Evolutionary conservation across 2,797 vertebrate species (phyloP).

Genomic region (Cuniculus paca): DNA sequence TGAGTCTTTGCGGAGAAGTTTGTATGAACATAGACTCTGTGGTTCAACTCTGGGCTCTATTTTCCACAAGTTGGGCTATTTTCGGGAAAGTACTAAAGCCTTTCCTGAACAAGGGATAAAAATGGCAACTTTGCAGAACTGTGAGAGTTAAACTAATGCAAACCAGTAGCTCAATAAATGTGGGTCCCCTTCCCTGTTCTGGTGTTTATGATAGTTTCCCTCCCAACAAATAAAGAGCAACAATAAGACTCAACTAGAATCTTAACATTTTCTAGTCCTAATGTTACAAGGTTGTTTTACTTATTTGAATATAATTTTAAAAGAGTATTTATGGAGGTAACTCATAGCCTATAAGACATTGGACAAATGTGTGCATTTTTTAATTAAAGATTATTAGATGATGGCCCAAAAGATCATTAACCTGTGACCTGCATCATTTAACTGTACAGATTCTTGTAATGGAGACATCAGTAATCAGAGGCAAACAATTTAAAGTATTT

Average conservation of each 20-base stretch:
- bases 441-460: background rate
- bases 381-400: background rate
- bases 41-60: background rate
- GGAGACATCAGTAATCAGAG: background rate
- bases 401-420: background rate
- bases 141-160: background rate
- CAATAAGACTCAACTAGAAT: background rate
- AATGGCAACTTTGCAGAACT: background rate
- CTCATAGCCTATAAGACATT: background rate
- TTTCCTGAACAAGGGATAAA: background rate
- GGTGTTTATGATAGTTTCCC: background rate
- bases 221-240: background rate
- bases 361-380: background rate
- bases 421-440: background rate
- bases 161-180: background rate
- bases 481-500: background rate
- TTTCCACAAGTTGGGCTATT: background rate
- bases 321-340: background rate
- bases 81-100: background rate
- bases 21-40: background rate
- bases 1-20: background rate
- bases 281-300: background rate
- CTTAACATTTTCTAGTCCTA: background rate
- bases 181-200: too few species aligned
- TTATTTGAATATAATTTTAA: background rate